These are phyloP conservation scores for Tyria jacobaeae DNA, from an alignment of 2,888 invertebrate species.

Conservation along the genomic window DNA sequence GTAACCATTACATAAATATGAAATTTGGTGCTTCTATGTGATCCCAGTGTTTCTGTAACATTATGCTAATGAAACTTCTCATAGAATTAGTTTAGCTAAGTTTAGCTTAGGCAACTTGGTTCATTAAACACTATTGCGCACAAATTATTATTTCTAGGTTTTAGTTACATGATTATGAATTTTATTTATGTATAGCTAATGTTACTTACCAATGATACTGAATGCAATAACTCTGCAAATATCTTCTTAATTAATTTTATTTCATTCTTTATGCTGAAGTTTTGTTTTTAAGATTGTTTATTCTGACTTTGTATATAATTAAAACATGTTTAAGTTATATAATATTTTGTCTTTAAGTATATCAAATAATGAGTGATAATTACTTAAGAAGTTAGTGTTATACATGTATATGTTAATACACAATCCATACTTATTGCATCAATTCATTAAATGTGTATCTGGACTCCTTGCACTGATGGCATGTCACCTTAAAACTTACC, in stretches of 20 bases:
- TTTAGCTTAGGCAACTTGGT: conserved; percentile 37
- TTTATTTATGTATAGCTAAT: conserved; percentile 27
- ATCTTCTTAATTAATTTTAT: conserved; percentile 30
- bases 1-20: conserved; percentile 1
- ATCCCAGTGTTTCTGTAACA: conserved; percentile 12
- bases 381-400: background rate
- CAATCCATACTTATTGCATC: background rate
- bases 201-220: conserved; percentile 31
- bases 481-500: too few relatives aligned
- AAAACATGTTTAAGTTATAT: conserved; percentile 3
- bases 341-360: background rate
- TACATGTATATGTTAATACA: background rate
- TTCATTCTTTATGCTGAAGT: conserved; percentile 12
- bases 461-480: background rate
- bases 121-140: conserved; percentile 30
- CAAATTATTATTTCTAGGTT: conserved; percentile 40
- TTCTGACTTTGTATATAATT: conserved; percentile 19
- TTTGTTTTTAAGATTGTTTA: conserved; percentile 24
- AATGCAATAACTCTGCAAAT: conserved; percentile 35
- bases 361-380: background rate
- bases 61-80: conserved; percentile 15
- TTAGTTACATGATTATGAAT: conserved; percentile 29
- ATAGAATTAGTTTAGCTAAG: conserved; percentile 35
- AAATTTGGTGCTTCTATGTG: conserved; percentile 14
- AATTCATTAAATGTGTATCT: background rate